A percentile compares a stretch with the other conserved stretches of the same genome.
Evolutionary conservation across 2,113 vertebrate genomes (phyloP).

Genomic region (Holacanthus passer): DNA sequence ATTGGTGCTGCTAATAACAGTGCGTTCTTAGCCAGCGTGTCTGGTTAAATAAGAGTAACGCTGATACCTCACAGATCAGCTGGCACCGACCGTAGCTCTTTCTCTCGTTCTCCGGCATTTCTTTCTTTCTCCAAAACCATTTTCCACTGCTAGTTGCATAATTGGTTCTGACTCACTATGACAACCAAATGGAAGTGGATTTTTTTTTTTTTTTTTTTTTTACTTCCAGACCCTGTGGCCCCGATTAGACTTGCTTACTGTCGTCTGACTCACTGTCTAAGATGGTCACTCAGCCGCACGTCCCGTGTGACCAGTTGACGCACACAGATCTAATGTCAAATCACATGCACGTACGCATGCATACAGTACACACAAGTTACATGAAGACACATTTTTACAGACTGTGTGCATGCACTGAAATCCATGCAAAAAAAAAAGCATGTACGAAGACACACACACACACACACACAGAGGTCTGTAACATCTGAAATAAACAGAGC

Average conservation of each 20-base stretch:
- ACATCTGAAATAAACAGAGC: conserved; percentile 9
- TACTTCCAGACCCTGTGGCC: conserved; percentile 58
- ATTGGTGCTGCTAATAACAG: neutral
- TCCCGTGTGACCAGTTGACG: conserved; percentile 46
- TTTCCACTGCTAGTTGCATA: conserved; percentile 81
- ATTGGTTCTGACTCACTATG: conserved; percentile 81
- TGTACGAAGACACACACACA: neutral
- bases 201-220: conserved; percentile 57
- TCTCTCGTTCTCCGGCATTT: conserved; percentile 28
- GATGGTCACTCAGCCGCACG: conserved; percentile 49
- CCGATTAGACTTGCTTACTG: conserved; percentile 78
- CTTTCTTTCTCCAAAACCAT: conserved; percentile 55
- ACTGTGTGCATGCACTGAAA: conserved; percentile 13
- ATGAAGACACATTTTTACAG: neutral
- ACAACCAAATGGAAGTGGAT: conserved; percentile 77
- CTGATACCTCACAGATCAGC: conserved; percentile 59
- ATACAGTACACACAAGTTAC: neutral
- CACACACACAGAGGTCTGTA: neutral
- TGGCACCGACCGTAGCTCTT: conserved; percentile 15
- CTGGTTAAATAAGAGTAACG: conserved; percentile 23
- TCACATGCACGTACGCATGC: conserved; percentile 16
- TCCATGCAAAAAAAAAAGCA: neutral
- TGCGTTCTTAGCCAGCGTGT: conserved; percentile 4
- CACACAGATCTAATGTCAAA: conserved; percentile 41
- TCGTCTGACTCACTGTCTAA: conserved; percentile 80